Base-by-base conservation (phyloP, 1,140 invertebrate species). In the Zaprionus ghesquierei region DNA sequence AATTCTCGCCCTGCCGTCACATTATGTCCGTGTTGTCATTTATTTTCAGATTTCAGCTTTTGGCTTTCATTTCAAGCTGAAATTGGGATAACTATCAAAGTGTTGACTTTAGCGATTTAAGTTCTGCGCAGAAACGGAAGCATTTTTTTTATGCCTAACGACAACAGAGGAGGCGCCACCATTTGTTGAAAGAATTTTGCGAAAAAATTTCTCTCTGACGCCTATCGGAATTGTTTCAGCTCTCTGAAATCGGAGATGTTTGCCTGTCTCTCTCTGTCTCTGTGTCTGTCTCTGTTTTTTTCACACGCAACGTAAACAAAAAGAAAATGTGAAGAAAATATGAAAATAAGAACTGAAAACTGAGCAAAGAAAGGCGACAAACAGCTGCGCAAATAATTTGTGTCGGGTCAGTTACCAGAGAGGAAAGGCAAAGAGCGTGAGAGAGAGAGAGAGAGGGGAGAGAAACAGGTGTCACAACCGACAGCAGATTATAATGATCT, bases 361-460 rank as follows among this genome's bases (percentile, higher is more conserved):
- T 71, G 49, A 50, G 44, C 54, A 66, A 74, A 60, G 75, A 80
- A 71, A 73, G 9, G 23, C 41, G 71, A 55, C 54, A 75, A 79
- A 69, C 79, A 81, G 75, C 80, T 81, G 79, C 60, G 68, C 60
- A 75, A 71, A 75, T 76, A 68, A 25, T 65, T 65, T 56, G 18
- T 41, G 18, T 10, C 13, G 62, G 51, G 18, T 56, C 51, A 46
- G 62, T 56, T 64, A 31, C 15, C 56, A 59, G 12, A 23, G 13
- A 6, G 22, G n/a, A n/a, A n/a, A n/a, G n/a, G n/a, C n/a, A n/a
- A n/a, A 23, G 4, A 56, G 33, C 8, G 8, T 9, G 35, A 2
- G 5, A 8, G 6, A 15, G 38, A 4, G 35, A 13, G 27, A 23
- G 15, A 20, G 6, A 27, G 23, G 0, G 10, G 29, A 29, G 20